phyloP scores from a whole-genome alignment of 2,797 vertebrate genomes.

The Strix occidentalis region DNA sequence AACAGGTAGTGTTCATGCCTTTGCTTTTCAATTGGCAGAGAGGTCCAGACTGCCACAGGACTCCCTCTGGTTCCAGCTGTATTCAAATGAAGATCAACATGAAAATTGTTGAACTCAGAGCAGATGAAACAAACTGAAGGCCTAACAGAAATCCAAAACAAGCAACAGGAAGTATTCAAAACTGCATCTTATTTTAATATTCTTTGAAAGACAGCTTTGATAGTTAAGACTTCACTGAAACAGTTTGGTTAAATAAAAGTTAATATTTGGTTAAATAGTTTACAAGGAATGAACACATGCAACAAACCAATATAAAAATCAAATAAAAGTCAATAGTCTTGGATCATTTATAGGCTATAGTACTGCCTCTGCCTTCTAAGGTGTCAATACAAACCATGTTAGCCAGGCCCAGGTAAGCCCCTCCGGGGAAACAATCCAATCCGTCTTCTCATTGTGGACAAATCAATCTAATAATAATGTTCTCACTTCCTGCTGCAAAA shows the following conservation, averaged over 20 bases:
- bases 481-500: not conserved
- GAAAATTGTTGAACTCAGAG: not conserved
- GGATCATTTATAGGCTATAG: not conserved
- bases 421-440: not conserved
- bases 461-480: not conserved
- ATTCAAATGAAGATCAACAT: not conserved
- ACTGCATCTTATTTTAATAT: not conserved
- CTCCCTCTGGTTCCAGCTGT: not conserved
- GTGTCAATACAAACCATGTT: not conserved
- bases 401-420: not conserved
- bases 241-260: not conserved
- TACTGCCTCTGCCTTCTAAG: not conserved
- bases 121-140: not conserved
- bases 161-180: not conserved
- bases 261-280: not conserved
- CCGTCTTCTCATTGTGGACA: not conserved
- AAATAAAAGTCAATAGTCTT: not conserved
- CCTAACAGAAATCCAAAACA: not conserved
- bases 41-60: not conserved
- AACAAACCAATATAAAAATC: not conserved
- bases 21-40: not conserved
- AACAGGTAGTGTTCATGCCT: not conserved
- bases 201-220: not conserved
- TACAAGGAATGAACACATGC: not conserved
- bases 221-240: not conserved